Conservation (phyloP, 1,140 invertebrate species). For the Dreissena polymorpha region DNA sequence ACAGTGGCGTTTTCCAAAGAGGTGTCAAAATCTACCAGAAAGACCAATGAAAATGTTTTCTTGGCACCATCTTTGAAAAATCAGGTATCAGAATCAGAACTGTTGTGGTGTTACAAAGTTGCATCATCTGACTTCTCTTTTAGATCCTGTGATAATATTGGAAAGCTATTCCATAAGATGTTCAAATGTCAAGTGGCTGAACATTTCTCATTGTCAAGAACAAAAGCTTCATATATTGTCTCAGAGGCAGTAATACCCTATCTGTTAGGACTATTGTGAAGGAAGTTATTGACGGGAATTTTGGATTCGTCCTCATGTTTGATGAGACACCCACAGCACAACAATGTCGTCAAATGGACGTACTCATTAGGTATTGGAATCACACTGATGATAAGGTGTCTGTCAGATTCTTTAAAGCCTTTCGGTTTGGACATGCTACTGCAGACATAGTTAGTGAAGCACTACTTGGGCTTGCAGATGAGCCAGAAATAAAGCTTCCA, state of each 20-base stretch:
- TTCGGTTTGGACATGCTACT: too few relatives aligned
- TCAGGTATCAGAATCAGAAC: constrained; percentile 30
- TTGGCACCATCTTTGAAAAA: constrained; percentile 50
- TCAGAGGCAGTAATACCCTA: constrained; percentile 32
- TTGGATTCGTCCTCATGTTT: constrained; percentile 2
- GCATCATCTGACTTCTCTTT: constrained; percentile 37
- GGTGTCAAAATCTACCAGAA: background rate
- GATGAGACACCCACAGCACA: constrained; percentile 19
- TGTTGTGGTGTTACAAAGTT: constrained; percentile 34
- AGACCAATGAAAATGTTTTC: constrained; percentile 26
- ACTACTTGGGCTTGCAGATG: constrained; percentile 11
- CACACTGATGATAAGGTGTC: constrained; percentile 29
- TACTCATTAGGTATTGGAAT: constrained; percentile 33
- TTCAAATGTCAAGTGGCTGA: constrained; percentile 56
- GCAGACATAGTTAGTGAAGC: constrained; percentile 26
- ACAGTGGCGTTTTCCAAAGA: background rate
- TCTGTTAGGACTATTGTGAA: constrained; percentile 36
- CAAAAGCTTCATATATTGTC: constrained; percentile 33
- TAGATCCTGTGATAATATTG: constrained; percentile 44
- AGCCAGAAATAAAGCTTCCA: constrained; percentile 2
- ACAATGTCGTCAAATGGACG: constrained; percentile 15
- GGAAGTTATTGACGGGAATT: background rate
- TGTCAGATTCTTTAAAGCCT: constrained; percentile 19
- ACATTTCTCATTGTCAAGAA: constrained; percentile 18
- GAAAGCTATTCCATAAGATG: constrained; percentile 30